These are phyloP conservation scores for Drosophila pachea DNA, from an alignment of 1,140 invertebrate genomes.

Conservation along the genomic window DNA sequence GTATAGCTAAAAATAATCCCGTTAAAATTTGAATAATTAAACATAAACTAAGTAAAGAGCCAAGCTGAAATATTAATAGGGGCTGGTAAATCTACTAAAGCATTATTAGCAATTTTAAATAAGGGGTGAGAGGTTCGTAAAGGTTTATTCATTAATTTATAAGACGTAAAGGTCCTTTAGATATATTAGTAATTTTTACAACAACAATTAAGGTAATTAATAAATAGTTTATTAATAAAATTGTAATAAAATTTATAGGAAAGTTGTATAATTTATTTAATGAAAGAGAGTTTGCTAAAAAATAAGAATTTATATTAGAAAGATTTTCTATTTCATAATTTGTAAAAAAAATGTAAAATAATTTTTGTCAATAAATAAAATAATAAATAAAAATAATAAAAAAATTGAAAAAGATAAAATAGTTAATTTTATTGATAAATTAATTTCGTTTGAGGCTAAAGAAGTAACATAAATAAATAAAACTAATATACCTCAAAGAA, in stretches of 20 bases:
- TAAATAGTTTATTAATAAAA: too few species aligned
- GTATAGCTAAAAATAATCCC: constrained; percentile 82
- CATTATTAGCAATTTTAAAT: constrained; percentile 78
- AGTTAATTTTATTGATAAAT: too few species aligned
- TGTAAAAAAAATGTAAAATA: too few species aligned
- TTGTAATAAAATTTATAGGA: too few species aligned
- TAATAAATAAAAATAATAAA: too few species aligned
- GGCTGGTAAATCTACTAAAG: constrained; percentile 81
- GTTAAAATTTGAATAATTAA: constrained; percentile 82
- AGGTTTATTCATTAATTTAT: constrained; percentile 80
- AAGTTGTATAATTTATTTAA: too few species aligned
- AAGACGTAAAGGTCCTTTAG: constrained; percentile 78
- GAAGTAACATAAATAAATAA: neutral
- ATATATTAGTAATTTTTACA: constrained; percentile 79
- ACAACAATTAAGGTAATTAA: too few species aligned
- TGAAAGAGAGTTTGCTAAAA: too few species aligned
- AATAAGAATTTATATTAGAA: too few species aligned
- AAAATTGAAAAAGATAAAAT: too few species aligned
- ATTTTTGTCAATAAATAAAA: too few species aligned
- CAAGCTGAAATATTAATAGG: constrained; percentile 80
- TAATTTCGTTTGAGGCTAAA: neutral
- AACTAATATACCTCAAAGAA: neutral
- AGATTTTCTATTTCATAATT: too few species aligned
- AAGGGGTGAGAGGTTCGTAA: constrained; percentile 51
- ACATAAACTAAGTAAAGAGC: constrained; percentile 81